Conservation (phyloP, 2,113 vertebrate genomes). For the Poicephalus gulielmi region DNA sequence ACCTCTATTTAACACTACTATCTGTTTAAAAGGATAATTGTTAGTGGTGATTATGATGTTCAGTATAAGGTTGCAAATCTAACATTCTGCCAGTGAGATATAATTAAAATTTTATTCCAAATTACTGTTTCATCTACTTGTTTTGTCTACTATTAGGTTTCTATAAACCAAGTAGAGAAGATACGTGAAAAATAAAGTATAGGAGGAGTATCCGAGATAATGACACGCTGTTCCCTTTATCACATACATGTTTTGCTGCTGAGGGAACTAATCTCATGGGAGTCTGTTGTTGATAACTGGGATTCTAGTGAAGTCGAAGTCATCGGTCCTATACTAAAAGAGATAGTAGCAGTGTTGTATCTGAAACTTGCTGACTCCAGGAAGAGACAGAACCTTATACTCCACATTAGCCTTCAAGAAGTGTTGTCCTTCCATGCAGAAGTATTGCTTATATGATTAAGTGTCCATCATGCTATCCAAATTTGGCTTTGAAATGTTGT, state of each 20-base stretch:
- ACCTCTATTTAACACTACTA: neutral
- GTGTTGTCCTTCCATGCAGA: neutral
- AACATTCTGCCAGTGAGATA: neutral
- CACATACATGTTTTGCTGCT: neutral
- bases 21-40: neutral
- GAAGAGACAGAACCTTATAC: neutral
- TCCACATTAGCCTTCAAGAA: neutral
- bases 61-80: neutral
- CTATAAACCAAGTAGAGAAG: neutral
- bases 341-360: neutral
- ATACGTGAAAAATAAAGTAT: neutral
- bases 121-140: neutral
- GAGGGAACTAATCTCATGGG: neutral
- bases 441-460: neutral
- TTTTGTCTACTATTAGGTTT: neutral
- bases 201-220: neutral
- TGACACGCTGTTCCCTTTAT: neutral
- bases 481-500: fast-evolving
- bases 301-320: neutral
- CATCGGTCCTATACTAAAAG: neutral
- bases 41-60: neutral
- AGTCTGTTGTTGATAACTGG: neutral
- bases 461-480: neutral
- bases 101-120: neutral
- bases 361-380: neutral